Evolutionary conservation across 2,888 invertebrate genomes (phyloP), one percentile per base, ranked within the genome.

Genomic region (Cremastinae sp.): DNA sequence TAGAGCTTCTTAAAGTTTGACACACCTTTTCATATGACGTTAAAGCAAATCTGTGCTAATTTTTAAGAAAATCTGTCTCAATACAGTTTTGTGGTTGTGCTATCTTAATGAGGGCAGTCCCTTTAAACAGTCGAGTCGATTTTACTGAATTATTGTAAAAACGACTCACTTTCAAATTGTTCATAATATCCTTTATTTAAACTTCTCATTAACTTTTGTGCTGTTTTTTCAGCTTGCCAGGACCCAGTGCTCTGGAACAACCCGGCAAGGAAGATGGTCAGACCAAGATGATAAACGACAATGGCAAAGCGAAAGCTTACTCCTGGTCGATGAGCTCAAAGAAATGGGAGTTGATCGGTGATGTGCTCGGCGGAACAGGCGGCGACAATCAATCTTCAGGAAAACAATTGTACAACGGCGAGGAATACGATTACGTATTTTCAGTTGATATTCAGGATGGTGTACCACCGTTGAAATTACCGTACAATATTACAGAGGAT

Each of bases 351-450:
- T 94, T 96, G 88, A 91, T 98, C 12, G 98, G 98, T 0, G 97
- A 98, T 87, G 97, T 98, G 1, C 93, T 96, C 85, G 97, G 98
- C 0, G 93, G 93, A 7, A 91, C 93, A 10, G 94, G 93, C 0
- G 93, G 94, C 1, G 92, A 92, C 0, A 93, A 94, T 80, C 90
- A 90, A 2, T 91, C 92, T 0, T 92, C 93, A 0, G 96, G 95
- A 20, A 97, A 96, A 90, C 94, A 94, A 4, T 91, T 95, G 84
- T 93, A 93, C 86, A 95, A 97, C 86, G 98, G 98, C 81, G 94
- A 96, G 92, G 95, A 96, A 85, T 99, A 98, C 87, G 99, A 99
- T 90, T 98, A 93, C 90, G 98, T 98, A 28, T 98, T 99, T 89
- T 95, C 94, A 80, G 97, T 99, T n/a, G 98, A 98, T 84, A 95